A percentile compares a stretch with the other conserved stretches of the same genome.
These are phyloP conservation scores for Rhabdornis inornatus DNA, from an alignment of 2,113 vertebrate species.

Conservation along the genomic window DNA sequence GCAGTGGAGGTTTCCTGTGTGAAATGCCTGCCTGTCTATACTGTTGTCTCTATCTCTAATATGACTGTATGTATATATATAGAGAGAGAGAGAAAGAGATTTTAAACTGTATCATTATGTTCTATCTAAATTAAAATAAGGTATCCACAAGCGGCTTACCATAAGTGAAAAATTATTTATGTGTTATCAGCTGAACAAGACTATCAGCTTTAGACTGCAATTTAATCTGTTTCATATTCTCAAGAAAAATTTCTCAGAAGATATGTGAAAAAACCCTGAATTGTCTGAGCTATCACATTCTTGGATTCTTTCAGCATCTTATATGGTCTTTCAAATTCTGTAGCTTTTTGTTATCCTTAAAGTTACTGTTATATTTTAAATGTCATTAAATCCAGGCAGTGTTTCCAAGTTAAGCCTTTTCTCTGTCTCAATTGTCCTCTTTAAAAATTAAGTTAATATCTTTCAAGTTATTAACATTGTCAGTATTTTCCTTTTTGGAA, in stretches of 20 bases:
- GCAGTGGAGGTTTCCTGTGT: background rate
- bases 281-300: background rate
- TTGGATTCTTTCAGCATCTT: background rate
- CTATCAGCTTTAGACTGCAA: background rate
- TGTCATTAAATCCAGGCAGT: background rate
- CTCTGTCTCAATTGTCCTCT: background rate
- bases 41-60: background rate
- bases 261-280: background rate
- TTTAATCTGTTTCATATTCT: constrained; percentile 5
- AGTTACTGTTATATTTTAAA: constrained; percentile 11
- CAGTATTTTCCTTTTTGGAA: background rate
- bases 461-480: background rate
- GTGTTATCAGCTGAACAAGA: background rate
- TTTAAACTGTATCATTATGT: background rate
- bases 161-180: constrained; percentile 13
- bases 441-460: background rate
- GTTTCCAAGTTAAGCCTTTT: background rate
- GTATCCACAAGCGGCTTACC: background rate
- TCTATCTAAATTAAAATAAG: constrained; percentile 35
- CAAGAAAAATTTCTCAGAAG: background rate
- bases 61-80: background rate
- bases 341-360: background rate
- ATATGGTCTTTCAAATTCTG: background rate
- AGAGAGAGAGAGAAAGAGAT: background rate
- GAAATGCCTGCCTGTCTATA: background rate